Percentiles rank a stretch among this genome's conserved stretches.
phyloP scores from a whole-genome alignment of 2,113 vertebrate genomes.

The Odontesthes bonariensis region DNA sequence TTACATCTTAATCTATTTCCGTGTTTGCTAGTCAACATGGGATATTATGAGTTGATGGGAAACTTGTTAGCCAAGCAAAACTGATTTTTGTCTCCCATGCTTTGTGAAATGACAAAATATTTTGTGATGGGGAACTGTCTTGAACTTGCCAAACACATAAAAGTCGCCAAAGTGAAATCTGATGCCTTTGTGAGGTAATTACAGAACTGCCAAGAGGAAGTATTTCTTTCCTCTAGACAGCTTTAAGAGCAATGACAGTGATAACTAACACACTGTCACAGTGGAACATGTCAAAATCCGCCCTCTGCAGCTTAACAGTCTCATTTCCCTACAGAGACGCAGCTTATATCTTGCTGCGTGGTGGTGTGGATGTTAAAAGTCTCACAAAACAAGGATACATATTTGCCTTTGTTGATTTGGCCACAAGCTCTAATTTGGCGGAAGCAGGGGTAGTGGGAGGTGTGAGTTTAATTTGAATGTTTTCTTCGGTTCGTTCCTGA shows the following conservation, averaged over 20 bases:
- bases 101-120: constrained; percentile 2
- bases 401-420: too few species aligned
- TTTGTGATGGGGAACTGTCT: neutral
- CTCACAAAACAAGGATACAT: too few species aligned
- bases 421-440: too few species aligned
- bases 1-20: neutral
- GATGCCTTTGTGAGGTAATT: constrained; percentile 30
- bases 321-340: too few species aligned
- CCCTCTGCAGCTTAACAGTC: too few species aligned
- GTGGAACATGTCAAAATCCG: neutral
- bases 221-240: constrained; percentile 25
- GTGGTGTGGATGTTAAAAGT: too few species aligned
- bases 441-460: too few species aligned
- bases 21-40: constrained; percentile 1
- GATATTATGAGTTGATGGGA: neutral
- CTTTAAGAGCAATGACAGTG: constrained; percentile 21
- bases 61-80: neutral
- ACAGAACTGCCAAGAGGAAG: constrained; percentile 31
- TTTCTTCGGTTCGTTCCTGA: neutral
- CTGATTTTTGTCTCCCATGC: too few species aligned
- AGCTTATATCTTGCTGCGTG: too few species aligned
- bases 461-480: too few species aligned
- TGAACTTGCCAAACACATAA: constrained; percentile 13
- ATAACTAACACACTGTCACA: neutral
- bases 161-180: constrained; percentile 16